Conservation (phyloP, 2,797 vertebrate genomes). For the Meriones psammophilus region DNA sequence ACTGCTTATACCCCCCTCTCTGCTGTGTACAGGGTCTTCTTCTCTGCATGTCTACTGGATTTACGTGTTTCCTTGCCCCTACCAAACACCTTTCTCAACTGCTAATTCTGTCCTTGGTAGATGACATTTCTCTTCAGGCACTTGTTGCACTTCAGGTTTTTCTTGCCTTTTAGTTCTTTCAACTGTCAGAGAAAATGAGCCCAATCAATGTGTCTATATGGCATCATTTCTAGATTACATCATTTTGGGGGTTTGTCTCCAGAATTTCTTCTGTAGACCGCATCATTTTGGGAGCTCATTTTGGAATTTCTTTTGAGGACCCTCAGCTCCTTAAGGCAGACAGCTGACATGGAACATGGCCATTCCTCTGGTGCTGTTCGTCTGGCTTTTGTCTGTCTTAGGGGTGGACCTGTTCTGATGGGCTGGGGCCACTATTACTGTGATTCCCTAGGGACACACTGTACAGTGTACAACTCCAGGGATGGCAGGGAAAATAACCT, state of each 20-base stretch:
- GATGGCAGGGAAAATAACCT: neutral
- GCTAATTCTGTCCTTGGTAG: neutral
- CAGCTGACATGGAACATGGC: constrained; percentile 94
- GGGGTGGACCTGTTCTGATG: constrained; percentile 94
- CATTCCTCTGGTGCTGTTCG: constrained; percentile 89
- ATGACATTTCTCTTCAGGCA: neutral
- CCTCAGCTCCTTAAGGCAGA: constrained; percentile 88
- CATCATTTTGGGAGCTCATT: neutral
- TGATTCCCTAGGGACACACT: constrained; percentile 95
- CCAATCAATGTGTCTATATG: neutral
- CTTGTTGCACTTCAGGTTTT: neutral
- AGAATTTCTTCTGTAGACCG: neutral
- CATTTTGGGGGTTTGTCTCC: neutral
- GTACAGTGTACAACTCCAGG: constrained; percentile 95
- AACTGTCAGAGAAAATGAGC: neutral
- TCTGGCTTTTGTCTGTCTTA: constrained; percentile 94
- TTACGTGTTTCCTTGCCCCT: neutral
- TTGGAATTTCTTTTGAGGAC: neutral
- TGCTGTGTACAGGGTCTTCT: neutral
- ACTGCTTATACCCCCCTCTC: neutral
- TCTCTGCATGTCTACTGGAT: neutral
- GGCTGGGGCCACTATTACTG: constrained; percentile 96
- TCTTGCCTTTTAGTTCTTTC: neutral
- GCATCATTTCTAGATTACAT: neutral
- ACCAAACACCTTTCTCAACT: neutral